Evolutionary conservation across 2,113 vertebrate species (phyloP), one percentile per base, ranked within the genome.

Genomic region (Sminthopsis crassicaudata): DNA sequence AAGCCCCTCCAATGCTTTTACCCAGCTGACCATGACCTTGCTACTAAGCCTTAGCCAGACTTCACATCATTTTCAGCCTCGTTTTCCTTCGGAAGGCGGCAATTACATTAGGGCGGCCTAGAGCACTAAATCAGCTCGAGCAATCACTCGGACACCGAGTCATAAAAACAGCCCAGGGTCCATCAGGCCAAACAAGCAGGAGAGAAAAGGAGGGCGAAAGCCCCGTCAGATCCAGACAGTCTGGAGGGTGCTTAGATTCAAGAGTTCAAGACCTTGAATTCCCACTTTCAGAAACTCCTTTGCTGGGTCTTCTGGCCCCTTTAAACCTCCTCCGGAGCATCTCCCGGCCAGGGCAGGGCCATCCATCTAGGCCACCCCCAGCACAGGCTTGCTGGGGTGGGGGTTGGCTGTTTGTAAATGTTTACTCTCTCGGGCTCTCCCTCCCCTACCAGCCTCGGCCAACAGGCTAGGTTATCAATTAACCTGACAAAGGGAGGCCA

Each of bases 401-500:
- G 67, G 67, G 67, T 42, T 84, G 67, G 67, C 67, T 84, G 67
- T 84, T 84, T 84, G 67, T 84, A 84, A 84, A 84, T 84, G n/a
- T 84, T 84, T 84, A 84, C 67, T 84, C 67, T 84, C 67, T 23
- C 19, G 2, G 5, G 19, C n/a, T 84, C 67, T 84, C 67, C 67
- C n/a, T 84, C 67, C 42, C 67, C n/a, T 84, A 42, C 67, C 67
- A 76, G 67, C 67, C 67, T 42, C 67, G n/a, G 67, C 67, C 67
- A 76, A 76, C 67, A 76, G 67, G 67, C 67, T 76, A 76, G n/a
- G 67, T 76, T 76, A 76, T 76, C 67, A 76, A 76, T 76, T 76
- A 76, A 76, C 67, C 67, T 76, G 67, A 76, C 67, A 76, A 76
- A 76, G 36, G 67, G 67, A 76, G 67, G 67, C 67, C 67, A 22